phyloP scores from a whole-genome alignment of 1,140 invertebrate species.

The Dinoponera quadriceps region DNA sequence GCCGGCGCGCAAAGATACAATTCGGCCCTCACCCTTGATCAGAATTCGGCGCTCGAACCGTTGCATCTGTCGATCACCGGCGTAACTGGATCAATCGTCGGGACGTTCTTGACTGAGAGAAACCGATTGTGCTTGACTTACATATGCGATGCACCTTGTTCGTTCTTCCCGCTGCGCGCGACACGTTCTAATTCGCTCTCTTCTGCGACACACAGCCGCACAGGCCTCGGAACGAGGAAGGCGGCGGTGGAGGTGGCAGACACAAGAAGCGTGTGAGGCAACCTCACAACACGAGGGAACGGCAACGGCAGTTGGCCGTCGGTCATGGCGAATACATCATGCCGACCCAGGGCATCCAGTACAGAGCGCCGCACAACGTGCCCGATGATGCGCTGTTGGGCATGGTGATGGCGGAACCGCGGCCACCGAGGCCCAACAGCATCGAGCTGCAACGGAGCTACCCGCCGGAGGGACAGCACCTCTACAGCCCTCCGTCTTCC shows the following conservation, averaged over 20 bases:
- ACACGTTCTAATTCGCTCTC: constrained; percentile 44
- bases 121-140: constrained; percentile 72
- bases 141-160: constrained; percentile 63
- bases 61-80: neutral
- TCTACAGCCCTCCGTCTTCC: constrained; percentile 83
- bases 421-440: constrained; percentile 91
- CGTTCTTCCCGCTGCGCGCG: neutral
- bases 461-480: constrained; percentile 87
- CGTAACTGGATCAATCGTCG: constrained; percentile 61
- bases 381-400: constrained; percentile 82
- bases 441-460: constrained; percentile 91
- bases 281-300: constrained; percentile 94
- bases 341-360: constrained; percentile 85
- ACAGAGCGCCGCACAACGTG: constrained; percentile 81
- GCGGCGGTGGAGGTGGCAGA: constrained; percentile 86
- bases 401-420: constrained; percentile 85
- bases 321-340: constrained; percentile 95
- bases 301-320: constrained; percentile 92
- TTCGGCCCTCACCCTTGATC: neutral
- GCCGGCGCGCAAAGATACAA: neutral
- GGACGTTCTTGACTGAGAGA: constrained; percentile 56
- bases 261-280: constrained; percentile 93
- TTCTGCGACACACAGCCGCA: constrained; percentile 85
- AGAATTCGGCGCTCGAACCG: neutral
- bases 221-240: constrained; percentile 87